phyloP scores from a whole-genome alignment of 2,797 vertebrate genomes.

The Chrosomus eos region DNA sequence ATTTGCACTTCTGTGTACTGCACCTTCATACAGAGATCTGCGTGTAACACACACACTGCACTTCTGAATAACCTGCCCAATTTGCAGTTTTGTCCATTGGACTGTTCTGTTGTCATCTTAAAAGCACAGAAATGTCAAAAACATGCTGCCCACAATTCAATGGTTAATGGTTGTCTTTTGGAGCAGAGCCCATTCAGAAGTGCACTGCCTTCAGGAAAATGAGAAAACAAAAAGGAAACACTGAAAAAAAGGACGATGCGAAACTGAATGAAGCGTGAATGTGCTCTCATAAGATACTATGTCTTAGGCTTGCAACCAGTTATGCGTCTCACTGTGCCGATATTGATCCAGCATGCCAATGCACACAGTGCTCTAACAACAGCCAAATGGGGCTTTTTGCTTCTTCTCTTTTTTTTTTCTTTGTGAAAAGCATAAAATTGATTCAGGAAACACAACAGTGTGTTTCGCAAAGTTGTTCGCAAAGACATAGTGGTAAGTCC shows the following conservation, averaged over 20 bases:
- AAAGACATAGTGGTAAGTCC: not conserved
- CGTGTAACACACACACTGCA: constrained; percentile 62
- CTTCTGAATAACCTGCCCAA: constrained; percentile 71
- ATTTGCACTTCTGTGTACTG: constrained; percentile 60
- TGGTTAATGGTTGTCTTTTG: constrained; percentile 21
- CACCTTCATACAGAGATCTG: constrained; percentile 12
- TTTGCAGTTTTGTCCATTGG: constrained; percentile 27
- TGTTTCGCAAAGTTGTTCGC: constrained; percentile 10
- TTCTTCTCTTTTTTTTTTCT: not conserved
- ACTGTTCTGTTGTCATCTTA: constrained; percentile 37
- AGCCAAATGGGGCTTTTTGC: not conserved
- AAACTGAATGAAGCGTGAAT: constrained; percentile 33
- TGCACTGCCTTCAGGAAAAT: constrained; percentile 70
- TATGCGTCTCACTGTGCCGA: constrained; percentile 62
- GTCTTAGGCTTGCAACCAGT: constrained; percentile 40
- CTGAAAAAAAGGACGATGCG: constrained; percentile 43
- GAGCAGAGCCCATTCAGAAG: constrained; percentile 71
- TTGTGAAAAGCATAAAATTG: not conserved
- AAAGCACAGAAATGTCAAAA: constrained; percentile 14
- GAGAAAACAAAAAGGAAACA: constrained; percentile 49
- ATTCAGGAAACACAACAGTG: not conserved
- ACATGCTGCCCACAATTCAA: constrained; percentile 8
- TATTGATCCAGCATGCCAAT: constrained; percentile 69
- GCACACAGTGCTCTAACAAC: constrained; percentile 70
- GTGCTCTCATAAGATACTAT: constrained; percentile 38